Percentiles rank a stretch among this genome's conserved stretches.
phyloP scores from a whole-genome alignment of 2,113 vertebrate genomes.

The Polyodon spathula region DNA sequence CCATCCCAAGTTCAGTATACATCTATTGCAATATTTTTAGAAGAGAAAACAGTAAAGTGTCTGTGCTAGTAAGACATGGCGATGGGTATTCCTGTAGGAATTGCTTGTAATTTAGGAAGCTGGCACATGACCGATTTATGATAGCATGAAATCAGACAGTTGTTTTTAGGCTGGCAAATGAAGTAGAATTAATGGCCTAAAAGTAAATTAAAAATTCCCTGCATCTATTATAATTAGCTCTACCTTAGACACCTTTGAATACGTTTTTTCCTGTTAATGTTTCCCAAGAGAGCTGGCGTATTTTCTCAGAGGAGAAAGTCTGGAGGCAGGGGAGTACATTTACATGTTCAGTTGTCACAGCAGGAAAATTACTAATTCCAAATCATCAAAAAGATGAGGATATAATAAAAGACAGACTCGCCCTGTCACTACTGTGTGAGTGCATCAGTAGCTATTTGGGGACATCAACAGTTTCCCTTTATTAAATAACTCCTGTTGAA shows the following conservation, averaged over 20 bases:
- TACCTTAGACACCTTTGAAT: not conserved
- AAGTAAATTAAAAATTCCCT: constrained; percentile 4
- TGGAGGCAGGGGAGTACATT: too few species aligned
- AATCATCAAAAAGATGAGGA: too few species aligned
- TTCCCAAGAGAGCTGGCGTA: not conserved
- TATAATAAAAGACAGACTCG: too few species aligned
- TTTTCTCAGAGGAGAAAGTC: not conserved
- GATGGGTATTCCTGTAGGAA: not conserved
- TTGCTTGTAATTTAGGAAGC: constrained; percentile 5
- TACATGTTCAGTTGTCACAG: too few species aligned
- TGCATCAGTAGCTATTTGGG: too few species aligned
- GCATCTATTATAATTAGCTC: constrained; percentile 1
- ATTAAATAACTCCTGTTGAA: too few species aligned
- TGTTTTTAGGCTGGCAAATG: not conserved
- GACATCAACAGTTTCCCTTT: too few species aligned
- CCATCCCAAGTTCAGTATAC: too few species aligned
- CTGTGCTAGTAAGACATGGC: not conserved
- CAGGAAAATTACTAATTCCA: too few species aligned
- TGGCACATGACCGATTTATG: constrained; percentile 4
- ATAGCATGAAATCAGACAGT: constrained; percentile 1
- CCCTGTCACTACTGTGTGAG: too few species aligned
- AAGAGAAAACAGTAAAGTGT: not conserved
- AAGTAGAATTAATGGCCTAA: constrained; percentile 8
- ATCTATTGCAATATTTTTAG: too few species aligned
- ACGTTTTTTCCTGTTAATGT: not conserved